Percentiles rank a stretch among this genome's conserved stretches.
phyloP scores from a whole-genome alignment of 2,797 vertebrate genomes.

The Cuniculus paca region DNA sequence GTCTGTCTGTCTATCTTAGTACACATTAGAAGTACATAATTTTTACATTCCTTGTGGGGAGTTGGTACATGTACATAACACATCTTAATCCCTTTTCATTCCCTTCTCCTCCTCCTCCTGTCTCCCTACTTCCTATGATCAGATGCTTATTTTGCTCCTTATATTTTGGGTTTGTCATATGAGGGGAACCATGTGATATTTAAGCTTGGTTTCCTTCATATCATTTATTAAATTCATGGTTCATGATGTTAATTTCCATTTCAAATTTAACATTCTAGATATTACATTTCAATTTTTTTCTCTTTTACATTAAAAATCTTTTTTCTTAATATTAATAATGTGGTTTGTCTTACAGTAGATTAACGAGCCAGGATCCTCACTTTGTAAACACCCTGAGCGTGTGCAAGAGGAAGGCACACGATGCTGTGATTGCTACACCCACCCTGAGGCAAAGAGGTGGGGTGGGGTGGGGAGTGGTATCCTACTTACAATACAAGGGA shows the following conservation, averaged over 20 bases:
- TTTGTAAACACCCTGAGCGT: no score
- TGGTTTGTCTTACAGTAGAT: neutral
- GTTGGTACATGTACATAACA: neutral
- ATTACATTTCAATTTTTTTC: neutral
- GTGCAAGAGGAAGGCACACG: no score
- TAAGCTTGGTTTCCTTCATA: neutral
- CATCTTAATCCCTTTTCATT: neutral
- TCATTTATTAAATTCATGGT: neutral
- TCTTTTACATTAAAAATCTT: neutral
- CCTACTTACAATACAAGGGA: no score
- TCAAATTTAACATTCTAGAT: neutral
- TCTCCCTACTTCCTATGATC: neutral
- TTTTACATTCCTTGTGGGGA: neutral
- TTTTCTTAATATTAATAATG: conserved; percentile 37
- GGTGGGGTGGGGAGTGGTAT: no score
- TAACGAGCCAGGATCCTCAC: neutral
- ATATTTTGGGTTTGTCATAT: neutral
- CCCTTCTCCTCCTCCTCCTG: neutral
- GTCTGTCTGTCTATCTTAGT: neutral
- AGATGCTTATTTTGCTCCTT: neutral
- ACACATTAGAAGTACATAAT: neutral
- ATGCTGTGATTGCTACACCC: no score
- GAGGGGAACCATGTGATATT: neutral
- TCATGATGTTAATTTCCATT: neutral
- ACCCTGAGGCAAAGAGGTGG: no score